Evolutionary conservation across 2,888 invertebrate species (phyloP).

Genomic region (Falcaria lacertinaria): DNA sequence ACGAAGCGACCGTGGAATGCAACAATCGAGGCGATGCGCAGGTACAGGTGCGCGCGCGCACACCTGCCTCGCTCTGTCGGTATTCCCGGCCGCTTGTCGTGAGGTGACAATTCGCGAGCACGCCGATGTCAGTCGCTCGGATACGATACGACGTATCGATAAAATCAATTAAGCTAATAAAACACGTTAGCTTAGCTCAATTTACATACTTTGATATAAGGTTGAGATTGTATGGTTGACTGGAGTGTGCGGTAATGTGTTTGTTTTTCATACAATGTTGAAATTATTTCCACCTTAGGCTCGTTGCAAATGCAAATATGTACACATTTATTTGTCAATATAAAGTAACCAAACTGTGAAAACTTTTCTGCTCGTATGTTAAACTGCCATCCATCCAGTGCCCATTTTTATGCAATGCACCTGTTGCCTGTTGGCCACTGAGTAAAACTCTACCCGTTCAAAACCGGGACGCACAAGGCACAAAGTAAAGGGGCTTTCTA

Average conservation of each 20-base stretch:
- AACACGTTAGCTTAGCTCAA: background rate
- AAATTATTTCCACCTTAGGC: too few species aligned
- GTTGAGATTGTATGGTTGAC: too few species aligned
- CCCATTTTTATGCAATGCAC: slow-evolving; percentile 1
- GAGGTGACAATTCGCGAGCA: slow-evolving; percentile 35
- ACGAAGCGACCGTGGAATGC: slow-evolving; percentile 36
- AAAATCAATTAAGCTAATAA: slow-evolving; percentile 3
- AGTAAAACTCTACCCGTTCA: slow-evolving; percentile 2
- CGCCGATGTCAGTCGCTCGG: slow-evolving; percentile 14
- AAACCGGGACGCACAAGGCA: background rate
- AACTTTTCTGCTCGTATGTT: background rate
- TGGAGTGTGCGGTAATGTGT: too few species aligned
- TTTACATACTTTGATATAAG: background rate
- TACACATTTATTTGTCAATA: background rate
- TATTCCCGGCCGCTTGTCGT: slow-evolving; percentile 6
- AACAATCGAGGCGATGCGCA: slow-evolving; percentile 36
- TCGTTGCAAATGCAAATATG: too few species aligned
- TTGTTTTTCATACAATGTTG: too few species aligned
- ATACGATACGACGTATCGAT: slow-evolving; percentile 6
- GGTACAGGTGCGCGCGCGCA: slow-evolving; percentile 58
- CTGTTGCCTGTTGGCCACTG: slow-evolving; percentile 5
- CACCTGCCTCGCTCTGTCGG: slow-evolving; percentile 51
- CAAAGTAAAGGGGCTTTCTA: background rate
- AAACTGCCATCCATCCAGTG: background rate
- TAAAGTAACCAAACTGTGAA: background rate